Base-by-base conservation (phyloP, 2,888 invertebrate species). In the Tachystola acroxantha region DNA sequence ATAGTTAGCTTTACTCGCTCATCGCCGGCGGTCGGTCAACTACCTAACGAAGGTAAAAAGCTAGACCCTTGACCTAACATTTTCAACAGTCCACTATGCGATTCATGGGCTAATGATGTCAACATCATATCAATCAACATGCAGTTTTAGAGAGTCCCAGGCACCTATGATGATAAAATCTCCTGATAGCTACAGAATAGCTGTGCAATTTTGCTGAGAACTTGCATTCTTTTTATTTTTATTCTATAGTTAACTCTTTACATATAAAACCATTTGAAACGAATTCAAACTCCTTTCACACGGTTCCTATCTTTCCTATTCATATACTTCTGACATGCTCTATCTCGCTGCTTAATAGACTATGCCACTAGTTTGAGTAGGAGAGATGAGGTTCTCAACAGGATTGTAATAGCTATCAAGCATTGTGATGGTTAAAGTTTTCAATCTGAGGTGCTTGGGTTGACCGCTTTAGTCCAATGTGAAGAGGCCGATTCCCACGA, bases 391-490 rank as follows among this genome's bases (percentile, higher is more conserved):
- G 40, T 52, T 62, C 47, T 46, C 45, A 68, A 64, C 53, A 37
- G 36, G 34, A 46, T 62, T 67, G 62, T 44, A 50, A 28, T 39
- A 44, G 61, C 68, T 72, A 71, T 67, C 40, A 39, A 48, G 74
- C 70, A 49, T 35, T 62, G 46, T 78, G 81, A 86, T 78, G 84
- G 70, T 75, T 65, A 76, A 88, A 84, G 86, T 84, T 78, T 82
- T 82, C 76, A 88, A 89, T 76, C 82, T 89, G 77, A 85, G 64
- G 52, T 62, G 46, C 38, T 24, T 33, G 14, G 11, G 11, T 32
- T 11, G 11, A 32, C 39, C 26, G 20, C 36, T 39, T 19, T 39
- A 42, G 36, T 42, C 39, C n/a, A n/a, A n/a, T n/a, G n/a, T n/a
- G n/a, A n/a, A n/a, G n/a, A n/a, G n/a, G n/a, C n/a, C n/a, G n/a